These are phyloP conservation scores for Herminia tarsipennalis DNA, from an alignment of 2,888 invertebrate species.

Conservation along the genomic window DNA sequence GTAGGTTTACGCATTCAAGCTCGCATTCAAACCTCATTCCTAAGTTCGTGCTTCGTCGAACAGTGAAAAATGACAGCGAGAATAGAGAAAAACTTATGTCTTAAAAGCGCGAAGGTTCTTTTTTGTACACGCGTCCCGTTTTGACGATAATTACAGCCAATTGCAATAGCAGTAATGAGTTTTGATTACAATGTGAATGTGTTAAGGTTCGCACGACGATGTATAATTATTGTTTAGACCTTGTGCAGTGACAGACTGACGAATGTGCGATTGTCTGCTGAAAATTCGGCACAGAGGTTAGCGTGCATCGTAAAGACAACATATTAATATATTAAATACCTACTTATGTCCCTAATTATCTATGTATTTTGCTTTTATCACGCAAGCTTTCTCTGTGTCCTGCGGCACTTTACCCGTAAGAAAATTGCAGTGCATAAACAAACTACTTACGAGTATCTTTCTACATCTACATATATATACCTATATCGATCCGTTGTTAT, in stretches of 20 bases:
- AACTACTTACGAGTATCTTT: too few relatives aligned
- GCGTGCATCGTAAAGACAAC: constrained; percentile 2
- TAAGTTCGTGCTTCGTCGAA: too few relatives aligned
- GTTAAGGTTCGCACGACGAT: constrained; percentile 71
- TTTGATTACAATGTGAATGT: constrained; percentile 62
- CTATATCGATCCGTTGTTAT: too few relatives aligned
- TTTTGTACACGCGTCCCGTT: constrained; percentile 42
- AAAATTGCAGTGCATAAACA: too few relatives aligned
- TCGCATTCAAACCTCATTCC: too few relatives aligned
- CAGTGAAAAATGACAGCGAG: too few relatives aligned
- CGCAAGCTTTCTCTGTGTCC: too few relatives aligned
- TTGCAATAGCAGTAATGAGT: constrained; percentile 61
- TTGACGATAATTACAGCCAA: constrained; percentile 55
- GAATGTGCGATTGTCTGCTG: constrained; percentile 71
- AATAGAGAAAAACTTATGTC: neutral
- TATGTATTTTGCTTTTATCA: too few relatives aligned
- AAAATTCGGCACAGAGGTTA: constrained; percentile 40
- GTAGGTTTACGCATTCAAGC: too few relatives aligned
- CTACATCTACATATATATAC: too few relatives aligned
- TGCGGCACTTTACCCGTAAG: too few relatives aligned
- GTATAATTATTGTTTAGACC: constrained; percentile 69
- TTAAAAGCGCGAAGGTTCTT: constrained; percentile 24
- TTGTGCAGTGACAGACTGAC: constrained; percentile 75
- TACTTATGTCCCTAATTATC: neutral
- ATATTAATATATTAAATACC: neutral